Evolutionary conservation across 2,797 vertebrate species (phyloP), one percentile per base, ranked within the genome.

Genomic region (Heliangelus exortis): DNA sequence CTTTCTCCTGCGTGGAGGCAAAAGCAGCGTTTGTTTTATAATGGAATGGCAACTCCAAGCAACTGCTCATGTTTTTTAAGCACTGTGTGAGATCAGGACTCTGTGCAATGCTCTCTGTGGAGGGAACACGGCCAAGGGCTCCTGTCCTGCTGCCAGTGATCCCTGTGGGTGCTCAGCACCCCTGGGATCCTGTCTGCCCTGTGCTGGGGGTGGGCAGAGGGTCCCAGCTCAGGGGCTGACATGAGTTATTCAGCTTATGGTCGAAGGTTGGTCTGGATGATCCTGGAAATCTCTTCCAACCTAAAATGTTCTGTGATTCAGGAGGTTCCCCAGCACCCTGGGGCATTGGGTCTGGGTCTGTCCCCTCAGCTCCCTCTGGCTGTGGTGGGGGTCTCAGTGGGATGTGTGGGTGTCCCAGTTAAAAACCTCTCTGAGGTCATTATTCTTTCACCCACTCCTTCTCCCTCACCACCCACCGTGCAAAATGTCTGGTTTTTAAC

Each of bases 321-420:
- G 39, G 39, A 41, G 39, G 13, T 41, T 41, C 23, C 15, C 33
- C 50, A 8, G 39, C 54, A 10, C 34, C 20, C 3, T 4, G 12
- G 59, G 1, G 1, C 33, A 1, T 11, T 0, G 7, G 48, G n/a
- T 12, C 55, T 20, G 29, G 18, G 5, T 45, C 55, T 31, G 50
- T 17, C 36, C 65, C 12, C 0, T 2, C 34, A 19, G 33, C 7
- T 59, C 14, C 0, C 20, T 19, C 41, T 23, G 9, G 13, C 10
- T n/a, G 14, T 13, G 65, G 29, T 36, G 5, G 31, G 7, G 21
- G 15, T n/a, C 21, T 11, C 0, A 4, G 48, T 6, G 8, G 39
- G 31, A 25, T 0, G 1, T 5, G n/a, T 15, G 11, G 23, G 84
- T 15, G 55, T 68, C 48, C 22, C 73, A 13, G 48, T 85, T 59